phyloP scores from a whole-genome alignment of 2,888 invertebrate species.

The Xylota segnis region DNA sequence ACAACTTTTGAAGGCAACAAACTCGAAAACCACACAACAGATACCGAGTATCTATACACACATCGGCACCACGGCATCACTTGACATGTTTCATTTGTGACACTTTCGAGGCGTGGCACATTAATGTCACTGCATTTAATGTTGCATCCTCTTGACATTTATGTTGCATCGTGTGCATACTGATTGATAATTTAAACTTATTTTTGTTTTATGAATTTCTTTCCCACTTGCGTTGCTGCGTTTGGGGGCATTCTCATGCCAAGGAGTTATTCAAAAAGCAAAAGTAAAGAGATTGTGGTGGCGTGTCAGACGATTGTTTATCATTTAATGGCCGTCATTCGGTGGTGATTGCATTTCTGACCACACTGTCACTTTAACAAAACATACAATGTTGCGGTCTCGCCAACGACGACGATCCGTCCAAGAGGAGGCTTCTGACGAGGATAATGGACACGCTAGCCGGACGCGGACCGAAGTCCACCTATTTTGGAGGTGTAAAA shows the following conservation, averaged over 20 bases:
- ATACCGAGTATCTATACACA: background rate
- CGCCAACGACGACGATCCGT: background rate
- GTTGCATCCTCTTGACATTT: slow-evolving; percentile 75
- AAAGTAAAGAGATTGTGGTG: slow-evolving; percentile 40
- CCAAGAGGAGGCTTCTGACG: slow-evolving; percentile 57
- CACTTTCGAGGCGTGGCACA: slow-evolving; percentile 75
- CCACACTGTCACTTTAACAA: slow-evolving; percentile 69
- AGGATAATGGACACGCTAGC: slow-evolving; percentile 38
- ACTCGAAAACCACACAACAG: background rate
- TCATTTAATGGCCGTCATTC: slow-evolving; percentile 73
- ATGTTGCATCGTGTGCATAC: slow-evolving; percentile 74
- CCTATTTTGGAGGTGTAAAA: slow-evolving; percentile 69
- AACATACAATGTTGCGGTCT: slow-evolving; percentile 46
- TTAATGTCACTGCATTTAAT: slow-evolving; percentile 75
- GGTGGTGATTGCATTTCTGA: slow-evolving; percentile 71
- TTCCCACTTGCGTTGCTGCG: background rate
- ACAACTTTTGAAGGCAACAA: slow-evolving; percentile 28
- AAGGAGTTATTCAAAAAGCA: background rate
- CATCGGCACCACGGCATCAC: slow-evolving; percentile 42
- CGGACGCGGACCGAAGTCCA: slow-evolving; percentile 34
- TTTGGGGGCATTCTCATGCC: background rate
- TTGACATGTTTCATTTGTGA: slow-evolving; percentile 74
- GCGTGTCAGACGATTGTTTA: slow-evolving; percentile 70
- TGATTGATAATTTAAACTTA: slow-evolving; percentile 74
- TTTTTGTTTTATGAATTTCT: slow-evolving; percentile 36